phyloP scores from a whole-genome alignment of 2,888 invertebrate species.

The Ormyrus nitidulus region DNA sequence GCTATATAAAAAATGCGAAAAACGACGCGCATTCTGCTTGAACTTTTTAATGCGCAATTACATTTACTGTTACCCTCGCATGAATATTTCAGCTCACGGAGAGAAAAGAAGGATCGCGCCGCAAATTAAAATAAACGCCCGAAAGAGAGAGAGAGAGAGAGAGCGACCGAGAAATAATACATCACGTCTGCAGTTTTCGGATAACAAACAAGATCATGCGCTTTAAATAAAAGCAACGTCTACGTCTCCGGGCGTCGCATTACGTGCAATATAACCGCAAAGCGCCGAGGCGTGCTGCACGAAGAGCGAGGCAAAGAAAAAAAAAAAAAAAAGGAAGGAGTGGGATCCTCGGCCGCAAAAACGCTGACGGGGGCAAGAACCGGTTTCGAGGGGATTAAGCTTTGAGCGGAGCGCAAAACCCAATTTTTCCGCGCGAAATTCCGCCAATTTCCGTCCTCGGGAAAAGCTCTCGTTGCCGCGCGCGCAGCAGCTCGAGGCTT shows the following conservation, averaged over 20 bases:
- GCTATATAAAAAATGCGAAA: too few species aligned
- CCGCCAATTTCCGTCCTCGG: slow-evolving; percentile 38
- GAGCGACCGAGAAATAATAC: too few species aligned
- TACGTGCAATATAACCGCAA: slow-evolving; percentile 19
- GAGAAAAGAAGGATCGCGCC: too few species aligned
- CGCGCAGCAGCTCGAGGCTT: slow-evolving; percentile 8
- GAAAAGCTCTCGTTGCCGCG: slow-evolving; percentile 15
- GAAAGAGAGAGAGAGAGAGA: too few species aligned
- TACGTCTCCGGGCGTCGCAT: neutral
- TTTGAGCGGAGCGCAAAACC: slow-evolving; percentile 24
- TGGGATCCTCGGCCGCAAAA: neutral
- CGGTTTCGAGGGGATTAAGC: slow-evolving; percentile 43
- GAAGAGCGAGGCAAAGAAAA: neutral
- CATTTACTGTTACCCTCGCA: too few species aligned
- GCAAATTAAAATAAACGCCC: too few species aligned
- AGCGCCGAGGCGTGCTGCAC: neutral
- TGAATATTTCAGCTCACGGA: too few species aligned
- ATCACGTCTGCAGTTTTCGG: too few species aligned
- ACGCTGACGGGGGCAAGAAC: slow-evolving; percentile 25
- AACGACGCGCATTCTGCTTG: too few species aligned
- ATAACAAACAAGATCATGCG: too few species aligned
- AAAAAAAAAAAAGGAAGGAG: slow-evolving; percentile 12
- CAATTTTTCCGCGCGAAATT: slow-evolving; percentile 50
- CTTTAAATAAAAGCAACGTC: too few species aligned
- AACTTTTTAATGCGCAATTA: too few species aligned